Evolutionary conservation across 2,888 invertebrate genomes (phyloP).

Genomic region (Incurvaria masculella): DNA sequence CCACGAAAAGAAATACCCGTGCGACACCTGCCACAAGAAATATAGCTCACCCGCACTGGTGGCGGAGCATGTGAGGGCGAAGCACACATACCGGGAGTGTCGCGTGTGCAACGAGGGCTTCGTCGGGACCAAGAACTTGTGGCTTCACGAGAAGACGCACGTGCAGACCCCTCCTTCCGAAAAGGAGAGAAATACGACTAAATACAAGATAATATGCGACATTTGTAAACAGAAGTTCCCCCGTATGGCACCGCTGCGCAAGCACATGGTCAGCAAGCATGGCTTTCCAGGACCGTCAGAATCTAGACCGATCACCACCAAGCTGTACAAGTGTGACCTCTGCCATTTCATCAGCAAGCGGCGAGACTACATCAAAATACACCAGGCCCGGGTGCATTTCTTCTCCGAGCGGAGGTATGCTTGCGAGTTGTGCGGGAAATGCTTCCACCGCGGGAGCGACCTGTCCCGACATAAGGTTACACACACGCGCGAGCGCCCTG

Average conservation of each 20-base stretch:
- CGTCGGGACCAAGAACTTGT: neutral
- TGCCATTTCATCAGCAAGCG: constrained; percentile 27
- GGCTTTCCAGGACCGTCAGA: constrained; percentile 38
- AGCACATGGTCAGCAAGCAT: constrained; percentile 32
- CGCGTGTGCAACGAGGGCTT: neutral
- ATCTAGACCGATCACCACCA: constrained; percentile 37
- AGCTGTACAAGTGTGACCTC: constrained; percentile 34
- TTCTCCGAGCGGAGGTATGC: constrained; percentile 21
- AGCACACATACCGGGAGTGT: neutral
- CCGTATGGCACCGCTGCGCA: constrained; percentile 34
- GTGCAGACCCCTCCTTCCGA: neutral
- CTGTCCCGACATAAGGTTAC: constrained; percentile 49
- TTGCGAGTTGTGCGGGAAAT: constrained; percentile 40
- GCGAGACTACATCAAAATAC: constrained; percentile 36
- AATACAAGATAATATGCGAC: no score
- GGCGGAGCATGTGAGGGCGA: neutral
- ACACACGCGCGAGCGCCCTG: constrained; percentile 44
- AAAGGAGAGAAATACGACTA: no score
- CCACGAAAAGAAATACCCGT: neutral
- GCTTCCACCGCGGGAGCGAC: constrained; percentile 35
- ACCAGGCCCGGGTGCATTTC: constrained; percentile 39
- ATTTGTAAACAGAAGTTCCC: constrained; percentile 48
- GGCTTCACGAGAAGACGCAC: neutral
- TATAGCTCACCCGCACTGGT: neutral
- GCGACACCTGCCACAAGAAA: neutral